Evolutionary conservation across 2,113 vertebrate species (phyloP).

Genomic region (Mesitornis unicolor): DNA sequence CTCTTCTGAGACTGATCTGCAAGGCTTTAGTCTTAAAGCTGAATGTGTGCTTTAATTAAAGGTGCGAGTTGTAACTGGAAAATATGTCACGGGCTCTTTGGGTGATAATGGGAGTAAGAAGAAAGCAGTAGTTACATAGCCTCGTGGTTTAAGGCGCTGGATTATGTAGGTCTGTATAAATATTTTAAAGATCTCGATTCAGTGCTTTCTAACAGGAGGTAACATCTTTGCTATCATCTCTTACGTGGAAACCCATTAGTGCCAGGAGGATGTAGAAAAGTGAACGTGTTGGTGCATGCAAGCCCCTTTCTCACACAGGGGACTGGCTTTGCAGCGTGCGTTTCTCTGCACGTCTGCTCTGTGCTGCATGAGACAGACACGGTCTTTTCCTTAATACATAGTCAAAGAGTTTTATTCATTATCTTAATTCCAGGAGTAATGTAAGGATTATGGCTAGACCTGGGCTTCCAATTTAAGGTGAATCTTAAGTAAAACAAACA

Average conservation of each 20-base stretch:
- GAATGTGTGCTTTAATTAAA: slow-evolving; percentile 41
- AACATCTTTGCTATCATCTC: background rate
- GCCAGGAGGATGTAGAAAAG: background rate
- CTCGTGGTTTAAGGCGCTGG: background rate
- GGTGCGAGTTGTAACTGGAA: slow-evolving; percentile 4
- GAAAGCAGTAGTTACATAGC: background rate
- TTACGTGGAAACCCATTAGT: background rate
- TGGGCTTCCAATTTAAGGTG: background rate
- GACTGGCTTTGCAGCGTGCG: background rate
- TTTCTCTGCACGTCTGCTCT: background rate
- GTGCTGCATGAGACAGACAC: background rate
- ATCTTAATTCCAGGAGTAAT: background rate
- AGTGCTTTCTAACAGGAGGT: background rate
- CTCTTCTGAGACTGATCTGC: slow-evolving; percentile 42
- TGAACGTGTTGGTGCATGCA: background rate
- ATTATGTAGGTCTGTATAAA: background rate
- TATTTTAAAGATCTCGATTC: background rate
- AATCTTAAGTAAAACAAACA: background rate
- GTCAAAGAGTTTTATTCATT: background rate
- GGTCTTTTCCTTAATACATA: background rate
- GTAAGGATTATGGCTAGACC: background rate
- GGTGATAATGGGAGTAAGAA: background rate
- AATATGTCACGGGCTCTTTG: background rate
- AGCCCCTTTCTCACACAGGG: background rate
- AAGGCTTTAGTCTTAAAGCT: slow-evolving; percentile 2